phyloP scores from a whole-genome alignment of 2,113 vertebrate species.

The Entelurus aequoreus region DNA sequence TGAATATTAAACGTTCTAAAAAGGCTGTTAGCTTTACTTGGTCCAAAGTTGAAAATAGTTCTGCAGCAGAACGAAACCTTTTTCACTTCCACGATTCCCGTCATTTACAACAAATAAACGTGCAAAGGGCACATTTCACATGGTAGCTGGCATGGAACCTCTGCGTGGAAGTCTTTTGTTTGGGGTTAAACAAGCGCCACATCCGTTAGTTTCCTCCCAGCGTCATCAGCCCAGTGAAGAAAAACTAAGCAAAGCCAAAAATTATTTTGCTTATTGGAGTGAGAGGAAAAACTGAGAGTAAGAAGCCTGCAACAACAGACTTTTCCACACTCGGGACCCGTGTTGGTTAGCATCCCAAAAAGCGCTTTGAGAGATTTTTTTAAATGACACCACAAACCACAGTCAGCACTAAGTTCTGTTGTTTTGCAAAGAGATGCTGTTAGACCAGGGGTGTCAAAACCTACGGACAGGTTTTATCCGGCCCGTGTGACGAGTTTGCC shows the following conservation, averaged over 20 bases:
- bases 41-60: constrained; percentile 31
- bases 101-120: neutral
- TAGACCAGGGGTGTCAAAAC: too few species aligned
- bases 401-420: constrained; percentile 1
- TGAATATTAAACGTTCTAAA: constrained; percentile 43
- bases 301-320: neutral
- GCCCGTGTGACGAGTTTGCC: too few species aligned
- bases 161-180: constrained; percentile 28
- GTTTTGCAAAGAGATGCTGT: neutral
- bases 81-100: neutral
- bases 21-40: neutral
- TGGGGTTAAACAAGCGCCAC: constrained; percentile 47
- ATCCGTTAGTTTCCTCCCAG: constrained; percentile 15
- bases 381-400: constrained; percentile 4
- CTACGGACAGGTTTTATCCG: too few species aligned
- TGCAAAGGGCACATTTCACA: neutral
- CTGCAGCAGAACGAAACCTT: constrained; percentile 34
- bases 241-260: neutral
- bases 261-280: constrained; percentile 12
- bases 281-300: constrained; percentile 25
- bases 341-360: constrained; percentile 10
- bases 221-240: neutral
- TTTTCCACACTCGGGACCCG: neutral
- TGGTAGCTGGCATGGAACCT: neutral
- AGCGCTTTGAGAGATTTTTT: neutral